Evolutionary conservation across 2,797 vertebrate genomes (phyloP), one percentile per base, ranked within the genome.

Genomic region (Pseudotriccus pelzelni): DNA sequence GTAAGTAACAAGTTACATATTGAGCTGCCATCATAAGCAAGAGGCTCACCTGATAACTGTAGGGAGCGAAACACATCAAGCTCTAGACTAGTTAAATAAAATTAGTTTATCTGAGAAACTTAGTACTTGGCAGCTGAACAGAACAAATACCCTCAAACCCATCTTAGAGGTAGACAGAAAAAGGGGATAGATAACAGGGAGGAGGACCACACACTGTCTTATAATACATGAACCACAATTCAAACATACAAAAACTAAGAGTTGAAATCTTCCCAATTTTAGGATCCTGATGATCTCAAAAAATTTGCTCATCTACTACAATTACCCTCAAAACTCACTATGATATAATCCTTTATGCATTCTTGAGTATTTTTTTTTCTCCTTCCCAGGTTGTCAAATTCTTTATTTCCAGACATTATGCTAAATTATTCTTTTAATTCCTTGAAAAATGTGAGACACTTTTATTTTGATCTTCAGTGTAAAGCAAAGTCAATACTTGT

Each of bases 351-450:
- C 56, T 85, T 92, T 82, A 90, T 78, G 92, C 7, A 14, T 95
- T 90, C 94, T 86, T 43, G 69, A 74, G 32, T 83, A 82, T 87
- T 79, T 86, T 56, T 43, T 64, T 62, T 6, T 13, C 10, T 18
- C 43, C 32, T 77, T 64, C 78, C 84, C 44, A 69, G 53, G 87
- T 28, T 85, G 77, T 50, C 49, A 41, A 50, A 73, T 67, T 88
- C 55, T 70, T 81, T 94, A 78, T 94, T 97, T 90, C 90, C 53
- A 89, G 63, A 77, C 88, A 96, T 70, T 69, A 94, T 39, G 56
- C 88, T 94, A 64, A 77, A 94, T 79, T 84, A 43, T 73, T 80
- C 27, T 80, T 92, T 93, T 77, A 81, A 85, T 92, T 94, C 86
- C 69, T 94, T 82, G 28, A 92, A 76, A 89, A 93, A 81, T 68